Percentiles rank a stretch among this genome's conserved stretches.
phyloP scores from a whole-genome alignment of 2,113 vertebrate species.

The Bagarius yarrelli region DNA sequence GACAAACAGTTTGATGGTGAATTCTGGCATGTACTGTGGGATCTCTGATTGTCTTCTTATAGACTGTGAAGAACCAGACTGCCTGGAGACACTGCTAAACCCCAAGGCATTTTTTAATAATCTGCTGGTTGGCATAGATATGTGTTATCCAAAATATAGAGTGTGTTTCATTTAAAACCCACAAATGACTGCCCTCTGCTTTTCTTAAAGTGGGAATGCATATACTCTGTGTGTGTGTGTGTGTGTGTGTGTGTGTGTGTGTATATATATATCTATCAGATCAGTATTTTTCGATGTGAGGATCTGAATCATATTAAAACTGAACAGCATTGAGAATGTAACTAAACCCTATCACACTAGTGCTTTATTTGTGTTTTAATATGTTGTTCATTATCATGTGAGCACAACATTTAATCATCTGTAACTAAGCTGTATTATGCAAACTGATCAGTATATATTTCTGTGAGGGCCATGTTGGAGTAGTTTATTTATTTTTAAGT shows the following conservation, averaged over 20 bases:
- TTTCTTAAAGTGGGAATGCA: neutral
- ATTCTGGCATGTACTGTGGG: neutral
- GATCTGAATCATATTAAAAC: neutral
- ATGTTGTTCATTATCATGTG: neutral
- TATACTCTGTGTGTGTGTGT: too few relatives aligned
- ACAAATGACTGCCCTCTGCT: conserved; percentile 9
- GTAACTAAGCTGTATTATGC: neutral
- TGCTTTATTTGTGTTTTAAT: neutral
- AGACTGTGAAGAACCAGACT: conserved; percentile 22
- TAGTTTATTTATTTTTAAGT: too few relatives aligned
- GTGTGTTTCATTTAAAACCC: neutral
- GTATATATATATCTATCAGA: neutral
- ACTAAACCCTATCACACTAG: neutral
- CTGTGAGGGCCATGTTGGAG: too few relatives aligned
- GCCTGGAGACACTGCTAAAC: conserved; percentile 7
- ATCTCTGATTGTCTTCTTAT: neutral
- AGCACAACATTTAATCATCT: neutral
- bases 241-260: too few relatives aligned
- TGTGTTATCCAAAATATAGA: neutral
- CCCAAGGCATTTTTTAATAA: neutral
- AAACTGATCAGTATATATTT: too few relatives aligned
- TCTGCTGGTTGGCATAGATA: neutral
- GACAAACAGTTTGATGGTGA: neutral
- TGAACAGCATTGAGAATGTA: neutral
- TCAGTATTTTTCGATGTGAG: neutral